A percentile compares a stretch with the other conserved stretches of the same genome.
Evolutionary conservation across 2,113 vertebrate genomes (phyloP).

Genomic region (Gobiocypris rarus): DNA sequence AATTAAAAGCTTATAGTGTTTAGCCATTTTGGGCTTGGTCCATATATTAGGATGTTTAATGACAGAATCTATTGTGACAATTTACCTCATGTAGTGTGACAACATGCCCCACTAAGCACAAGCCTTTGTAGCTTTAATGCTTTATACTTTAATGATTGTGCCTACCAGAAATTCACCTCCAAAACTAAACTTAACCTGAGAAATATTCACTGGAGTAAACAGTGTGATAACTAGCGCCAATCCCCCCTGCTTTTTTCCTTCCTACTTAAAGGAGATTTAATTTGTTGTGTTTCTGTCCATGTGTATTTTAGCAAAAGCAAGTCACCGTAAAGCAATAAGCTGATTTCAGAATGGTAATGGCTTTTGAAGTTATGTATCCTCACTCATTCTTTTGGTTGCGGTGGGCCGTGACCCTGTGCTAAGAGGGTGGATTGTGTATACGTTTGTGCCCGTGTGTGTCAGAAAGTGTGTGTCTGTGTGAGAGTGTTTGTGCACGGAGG

Average conservation of each 20-base stretch:
- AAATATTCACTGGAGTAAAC: constrained; percentile 5
- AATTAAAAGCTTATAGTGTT: too few species aligned
- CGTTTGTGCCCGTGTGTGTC: constrained; percentile 37
- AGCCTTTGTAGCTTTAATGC: too few species aligned
- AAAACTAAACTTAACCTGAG: background rate
- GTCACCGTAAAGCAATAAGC: constrained; percentile 44
- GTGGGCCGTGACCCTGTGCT: constrained; percentile 67
- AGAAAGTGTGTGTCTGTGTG: constrained; percentile 49
- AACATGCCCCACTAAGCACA: too few species aligned
- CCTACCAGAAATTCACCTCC: background rate
- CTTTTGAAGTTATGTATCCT: constrained; percentile 63
- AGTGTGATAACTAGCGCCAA: background rate
- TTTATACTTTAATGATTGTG: background rate
- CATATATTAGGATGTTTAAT: too few species aligned
- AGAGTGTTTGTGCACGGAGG: constrained; percentile 53
- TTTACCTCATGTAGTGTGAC: too few species aligned
- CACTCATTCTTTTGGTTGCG: constrained; percentile 63
- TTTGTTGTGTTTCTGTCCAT: constrained; percentile 17
- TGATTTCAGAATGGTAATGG: constrained; percentile 54
- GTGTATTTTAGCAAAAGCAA: constrained; percentile 19
- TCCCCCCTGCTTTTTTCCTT: background rate
- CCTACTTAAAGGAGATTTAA: background rate
- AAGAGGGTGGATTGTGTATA: constrained; percentile 55
- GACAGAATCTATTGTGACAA: too few species aligned
- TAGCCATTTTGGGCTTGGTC: too few species aligned